These are phyloP conservation scores for Protodeltote pygarga DNA, from an alignment of 2,888 invertebrate genomes.

Conservation along the genomic window DNA sequence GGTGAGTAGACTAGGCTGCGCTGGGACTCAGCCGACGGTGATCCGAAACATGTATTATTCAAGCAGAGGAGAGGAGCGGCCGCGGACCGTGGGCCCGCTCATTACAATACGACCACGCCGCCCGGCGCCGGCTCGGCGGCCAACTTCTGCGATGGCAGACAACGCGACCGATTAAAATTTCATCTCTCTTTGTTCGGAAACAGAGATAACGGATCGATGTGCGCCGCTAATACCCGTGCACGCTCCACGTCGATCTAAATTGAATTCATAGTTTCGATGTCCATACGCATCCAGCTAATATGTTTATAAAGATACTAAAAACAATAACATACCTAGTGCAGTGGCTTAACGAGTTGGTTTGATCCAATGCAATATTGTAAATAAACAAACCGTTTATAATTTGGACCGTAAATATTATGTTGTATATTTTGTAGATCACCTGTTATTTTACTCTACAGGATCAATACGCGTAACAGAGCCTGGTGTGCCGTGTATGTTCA, in stretches of 20 bases:
- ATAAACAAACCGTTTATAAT: constrained; percentile 11
- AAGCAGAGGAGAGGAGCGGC: constrained; percentile 49
- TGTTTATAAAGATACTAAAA: constrained; percentile 1
- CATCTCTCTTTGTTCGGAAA: constrained; percentile 80
- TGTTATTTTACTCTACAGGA: constrained; percentile 31
- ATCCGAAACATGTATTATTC: constrained; percentile 63
- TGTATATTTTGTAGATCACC: constrained; percentile 3
- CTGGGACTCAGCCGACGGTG: constrained; percentile 30
- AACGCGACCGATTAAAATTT: constrained; percentile 84
- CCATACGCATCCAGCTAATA: constrained; percentile 31
- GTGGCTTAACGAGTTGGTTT: neutral
- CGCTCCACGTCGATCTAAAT: constrained; percentile 68
- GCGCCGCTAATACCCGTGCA: constrained; percentile 70
- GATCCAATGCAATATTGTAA: neutral
- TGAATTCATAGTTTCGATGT: constrained; percentile 68
- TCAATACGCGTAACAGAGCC: constrained; percentile 14
- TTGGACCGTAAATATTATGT: neutral
- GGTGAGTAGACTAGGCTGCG: constrained; percentile 24
- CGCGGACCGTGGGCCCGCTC: constrained; percentile 56
- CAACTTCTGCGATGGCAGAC: constrained; percentile 75
- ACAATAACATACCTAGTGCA: neutral
- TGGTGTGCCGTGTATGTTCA: constrained; percentile 38
- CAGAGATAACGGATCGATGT: constrained; percentile 79
- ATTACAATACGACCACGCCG: constrained; percentile 69
- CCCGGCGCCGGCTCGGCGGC: constrained; percentile 51